A percentile compares a stretch with the other conserved stretches of the same genome.
phyloP scores from a whole-genome alignment of 1,140 invertebrate genomes.

The Nasonia giraulti region DNA sequence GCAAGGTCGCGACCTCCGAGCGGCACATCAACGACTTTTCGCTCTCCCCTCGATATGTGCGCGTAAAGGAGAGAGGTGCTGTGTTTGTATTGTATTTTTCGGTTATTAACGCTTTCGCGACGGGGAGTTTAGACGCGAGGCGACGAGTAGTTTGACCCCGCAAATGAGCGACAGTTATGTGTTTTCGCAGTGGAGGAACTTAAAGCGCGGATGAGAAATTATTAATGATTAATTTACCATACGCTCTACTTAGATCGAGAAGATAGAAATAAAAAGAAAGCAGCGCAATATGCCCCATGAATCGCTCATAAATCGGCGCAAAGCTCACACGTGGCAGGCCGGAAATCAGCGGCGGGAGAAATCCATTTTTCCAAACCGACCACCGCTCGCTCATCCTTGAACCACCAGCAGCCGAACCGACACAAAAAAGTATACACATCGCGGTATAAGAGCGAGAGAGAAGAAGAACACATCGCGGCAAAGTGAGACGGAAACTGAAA shows the following conservation, averaged over 20 bases:
- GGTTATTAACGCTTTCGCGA: conserved; percentile 7
- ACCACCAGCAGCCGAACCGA: not conserved
- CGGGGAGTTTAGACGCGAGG: too few relatives aligned
- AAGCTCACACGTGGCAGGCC: not conserved
- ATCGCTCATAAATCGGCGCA: not conserved
- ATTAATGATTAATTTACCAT: too few relatives aligned
- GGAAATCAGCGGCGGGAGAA: conserved; percentile 13
- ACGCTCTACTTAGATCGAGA: too few relatives aligned
- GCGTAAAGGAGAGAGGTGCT: not conserved
- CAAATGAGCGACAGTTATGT: too few relatives aligned
- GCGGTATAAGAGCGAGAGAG: not conserved
- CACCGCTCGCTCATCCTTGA: conserved; percentile 13
- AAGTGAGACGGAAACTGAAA: not conserved
- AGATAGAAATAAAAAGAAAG: too few relatives aligned
- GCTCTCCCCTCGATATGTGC: conserved; percentile 31
- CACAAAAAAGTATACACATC: not conserved
- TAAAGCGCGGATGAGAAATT: too few relatives aligned
- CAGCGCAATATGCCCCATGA: not conserved
- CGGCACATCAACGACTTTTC: conserved; percentile 41
- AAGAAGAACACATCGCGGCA: not conserved
- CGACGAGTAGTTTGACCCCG: too few relatives aligned
- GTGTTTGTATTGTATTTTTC: conserved; percentile 48
- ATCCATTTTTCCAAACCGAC: not conserved
- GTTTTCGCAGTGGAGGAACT: too few relatives aligned
- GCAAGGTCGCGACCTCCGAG: conserved; percentile 63